Evolutionary conservation across 2,888 invertebrate genomes (phyloP), one percentile per base, ranked within the genome.

Genomic region (Plagodis dolabraria): DNA sequence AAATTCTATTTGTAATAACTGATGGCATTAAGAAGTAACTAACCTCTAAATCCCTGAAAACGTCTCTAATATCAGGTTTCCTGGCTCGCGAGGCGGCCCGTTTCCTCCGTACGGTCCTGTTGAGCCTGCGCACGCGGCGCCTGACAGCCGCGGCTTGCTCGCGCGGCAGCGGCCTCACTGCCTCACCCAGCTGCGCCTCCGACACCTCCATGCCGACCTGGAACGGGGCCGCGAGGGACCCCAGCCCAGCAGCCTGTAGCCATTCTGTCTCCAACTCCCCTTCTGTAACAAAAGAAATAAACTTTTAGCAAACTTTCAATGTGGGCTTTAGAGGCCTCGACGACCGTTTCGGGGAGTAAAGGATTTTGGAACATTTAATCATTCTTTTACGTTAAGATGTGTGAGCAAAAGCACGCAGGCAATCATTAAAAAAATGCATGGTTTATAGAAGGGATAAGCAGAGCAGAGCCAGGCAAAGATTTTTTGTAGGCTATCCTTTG

Each of bases 1-100:
- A 22, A 22, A 22, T 22, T 22, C 22, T 22, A 22, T 22, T 22
- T 22, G 4, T 22, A 22, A 22, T 22, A 2, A 22, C 4, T 22
- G 22, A 22, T 22, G 22, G 22, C 22, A 22, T 22, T 22, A 22
- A 22, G 22, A 22, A 34, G 43, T 46, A 6, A 65, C 61, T 60
- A 38, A 96, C 97, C 94, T 97, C 97, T 68, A 96, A 93, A 87
- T 97, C 96, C 83, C 96, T 95, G 78, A 97, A 96, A 52, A 97
- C 96, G 86, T 97, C 97, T 71, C 97, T 89, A 62, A 97, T 96
- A 81, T 97, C 97, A 10, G 96, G 96, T 74, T 96, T 96, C 62
- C 95, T 94, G n/a, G 95, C 86, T 50, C 92, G 76, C 12, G 89
- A 86, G 40, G 90, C 91, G 0, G 94, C 93, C 51, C 94, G 92